Percentiles rank a stretch among this genome's conserved stretches.
These are phyloP conservation scores for Ibycter americanus DNA, from an alignment of 2,797 vertebrate genomes.

Conservation along the genomic window DNA sequence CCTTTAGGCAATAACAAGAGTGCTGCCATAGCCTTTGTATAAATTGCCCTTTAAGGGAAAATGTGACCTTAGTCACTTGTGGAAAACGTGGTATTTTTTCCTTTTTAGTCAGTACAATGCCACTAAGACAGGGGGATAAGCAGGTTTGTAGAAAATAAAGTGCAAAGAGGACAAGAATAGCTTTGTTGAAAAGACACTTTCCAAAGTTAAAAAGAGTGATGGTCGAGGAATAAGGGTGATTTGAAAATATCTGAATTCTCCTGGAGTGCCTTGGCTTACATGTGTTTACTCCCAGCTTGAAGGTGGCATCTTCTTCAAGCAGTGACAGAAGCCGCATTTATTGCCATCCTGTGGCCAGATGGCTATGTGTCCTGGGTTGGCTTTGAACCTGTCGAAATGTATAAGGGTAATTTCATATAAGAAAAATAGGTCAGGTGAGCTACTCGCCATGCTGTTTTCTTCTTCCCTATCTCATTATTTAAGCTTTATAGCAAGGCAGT, in stretches of 20 bases:
- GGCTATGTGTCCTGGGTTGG: neutral
- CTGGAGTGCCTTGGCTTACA: neutral
- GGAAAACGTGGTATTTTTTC: neutral
- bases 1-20: neutral
- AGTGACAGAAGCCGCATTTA: neutral
- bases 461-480: neutral
- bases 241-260: neutral
- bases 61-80: neutral
- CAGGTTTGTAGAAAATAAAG: neutral
- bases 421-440: neutral
- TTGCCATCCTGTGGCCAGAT: neutral
- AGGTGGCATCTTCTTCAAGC: neutral
- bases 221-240: neutral
- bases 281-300: slow-evolving; percentile 13
- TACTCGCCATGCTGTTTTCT: neutral
- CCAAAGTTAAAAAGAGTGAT: neutral
- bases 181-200: neutral
- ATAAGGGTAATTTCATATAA: neutral
- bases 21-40: neutral
- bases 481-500: neutral
- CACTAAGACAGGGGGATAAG: neutral
- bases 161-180: neutral
- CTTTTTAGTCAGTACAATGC: neutral
- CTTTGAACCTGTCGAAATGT: neutral
- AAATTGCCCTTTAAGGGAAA: neutral